Evolutionary conservation across 2,113 vertebrate species (phyloP).

Genomic region (Rhynchomys soricoides): DNA sequence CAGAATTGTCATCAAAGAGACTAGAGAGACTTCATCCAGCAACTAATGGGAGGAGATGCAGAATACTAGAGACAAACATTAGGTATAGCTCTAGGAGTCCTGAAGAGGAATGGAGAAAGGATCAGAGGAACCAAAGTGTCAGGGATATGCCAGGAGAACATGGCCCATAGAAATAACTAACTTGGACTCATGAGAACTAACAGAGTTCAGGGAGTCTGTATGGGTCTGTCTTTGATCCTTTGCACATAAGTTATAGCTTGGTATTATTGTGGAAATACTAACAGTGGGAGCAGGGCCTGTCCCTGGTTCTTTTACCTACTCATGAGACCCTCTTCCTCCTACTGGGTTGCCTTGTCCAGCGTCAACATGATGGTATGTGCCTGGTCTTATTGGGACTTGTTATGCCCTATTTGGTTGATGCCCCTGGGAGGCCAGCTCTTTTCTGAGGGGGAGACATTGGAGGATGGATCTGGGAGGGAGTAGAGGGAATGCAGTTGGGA

Average conservation of each 20-base stretch:
- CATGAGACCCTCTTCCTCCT: neutral
- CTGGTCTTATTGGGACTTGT: neutral
- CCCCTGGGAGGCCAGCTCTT: neutral
- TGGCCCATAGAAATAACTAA: neutral
- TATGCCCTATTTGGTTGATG: neutral
- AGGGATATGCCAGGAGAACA: neutral
- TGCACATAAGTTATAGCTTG: neutral
- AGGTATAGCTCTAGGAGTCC: neutral
- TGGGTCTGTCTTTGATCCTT: neutral
- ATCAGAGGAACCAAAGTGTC: neutral
- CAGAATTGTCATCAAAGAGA: neutral
- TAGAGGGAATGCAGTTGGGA: neutral
- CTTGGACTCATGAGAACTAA: neutral
- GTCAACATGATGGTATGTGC: neutral
- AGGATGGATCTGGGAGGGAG: neutral
- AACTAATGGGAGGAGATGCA: neutral
- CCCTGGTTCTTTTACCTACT: neutral
- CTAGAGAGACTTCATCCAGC: neutral
- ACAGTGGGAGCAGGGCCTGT: neutral
- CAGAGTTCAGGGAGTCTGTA: neutral
- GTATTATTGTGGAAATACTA: neutral
- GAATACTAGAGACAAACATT: neutral
- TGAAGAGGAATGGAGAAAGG: neutral
- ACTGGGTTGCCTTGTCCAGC: neutral
- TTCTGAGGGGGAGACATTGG: neutral